Percentiles rank a stretch among this genome's conserved stretches.
Conservation (phyloP, 2,888 invertebrate species). For the Papilio gigon region DNA sequence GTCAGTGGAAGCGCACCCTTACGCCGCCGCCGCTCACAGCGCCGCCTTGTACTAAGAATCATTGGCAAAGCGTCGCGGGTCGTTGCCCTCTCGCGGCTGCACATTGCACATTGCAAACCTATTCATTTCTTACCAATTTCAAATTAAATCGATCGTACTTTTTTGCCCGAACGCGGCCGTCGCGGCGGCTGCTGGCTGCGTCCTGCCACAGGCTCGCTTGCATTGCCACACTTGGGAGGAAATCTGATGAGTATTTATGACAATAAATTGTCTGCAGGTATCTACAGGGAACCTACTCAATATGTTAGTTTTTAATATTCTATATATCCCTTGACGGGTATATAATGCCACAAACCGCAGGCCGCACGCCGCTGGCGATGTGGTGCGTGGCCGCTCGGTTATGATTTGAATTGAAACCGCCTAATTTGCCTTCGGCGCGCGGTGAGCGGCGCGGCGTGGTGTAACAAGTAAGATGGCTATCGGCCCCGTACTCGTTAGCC, state of each 20-base stretch:
- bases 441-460: slow-evolving; percentile 19
- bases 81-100: slow-evolving; percentile 15
- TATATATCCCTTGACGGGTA: not conserved
- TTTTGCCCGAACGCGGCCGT: not conserved
- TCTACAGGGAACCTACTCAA: not conserved
- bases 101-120: slow-evolving; percentile 7
- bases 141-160: not conserved
- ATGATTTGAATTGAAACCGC: slow-evolving; percentile 26
- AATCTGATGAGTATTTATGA: not conserved
- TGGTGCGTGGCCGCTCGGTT: not conserved
- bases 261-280: too few relatives aligned
- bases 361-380: not conserved
- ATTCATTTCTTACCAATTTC: not conserved
- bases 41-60: not conserved
- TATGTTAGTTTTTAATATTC: not conserved
- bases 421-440: slow-evolving; percentile 14
- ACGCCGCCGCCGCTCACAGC: not conserved
- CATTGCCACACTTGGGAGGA: not conserved
- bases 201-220: not conserved
- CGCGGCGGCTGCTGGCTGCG: not conserved
- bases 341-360: not conserved
- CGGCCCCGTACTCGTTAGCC: slow-evolving; percentile 20
- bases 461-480: slow-evolving; percentile 30
- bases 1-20: not conserved
- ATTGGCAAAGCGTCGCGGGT: not conserved